Base-by-base conservation (phyloP, 2,113 vertebrate species). In the Hassar affinis region DNA sequence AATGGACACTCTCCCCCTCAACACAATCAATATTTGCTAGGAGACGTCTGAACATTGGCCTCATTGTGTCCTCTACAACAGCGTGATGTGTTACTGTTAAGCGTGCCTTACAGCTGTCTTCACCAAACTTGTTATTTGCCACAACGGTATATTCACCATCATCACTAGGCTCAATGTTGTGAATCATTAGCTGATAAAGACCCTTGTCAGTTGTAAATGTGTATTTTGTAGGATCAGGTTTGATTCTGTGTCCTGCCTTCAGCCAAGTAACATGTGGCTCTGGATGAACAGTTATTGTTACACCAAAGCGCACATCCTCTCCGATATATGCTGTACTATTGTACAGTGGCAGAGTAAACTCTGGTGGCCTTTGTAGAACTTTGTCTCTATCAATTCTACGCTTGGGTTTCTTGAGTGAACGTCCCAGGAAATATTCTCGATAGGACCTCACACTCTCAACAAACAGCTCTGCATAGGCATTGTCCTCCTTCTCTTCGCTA, bases 221-320 rank as follows among this genome's bases (percentile, higher is more conserved):
- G 85, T 99, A 99, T 87, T 99, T 99, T 86, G 35, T 94, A 14
- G 97, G 96, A 62, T 98, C 96, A 80, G 96, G 95, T 86, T 96
- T 97, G 85, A 99, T 98, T 91, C 94, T 97, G 91, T 99, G 97
- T 79, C 97, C 98, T 57, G 96, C 96, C 91, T 98, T 99, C 56
- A 97, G 94, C 98, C 98, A 99, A 2, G 95, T 95, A 59, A 99
- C 93, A 20, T 94, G 96, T 90, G 98, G 98, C 84, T 99, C 98
- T 80, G 98, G 98, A 80, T 99, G 98, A 82, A 99, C 97, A 20
- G 98, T 99, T 81, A 98, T 97, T 52, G 98, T 99, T 85, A 99
- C 98, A 81, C 98, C 98, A 79, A 99, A 99, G 59, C 98, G 95
- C 77, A 99, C 95, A 68, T 96, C 95, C 91, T 99, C 97, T 74